Percentiles rank a stretch among this genome's conserved stretches.
These are phyloP conservation scores for Poecilia gillii DNA, from an alignment of 2,797 vertebrate species.

Conservation along the genomic window DNA sequence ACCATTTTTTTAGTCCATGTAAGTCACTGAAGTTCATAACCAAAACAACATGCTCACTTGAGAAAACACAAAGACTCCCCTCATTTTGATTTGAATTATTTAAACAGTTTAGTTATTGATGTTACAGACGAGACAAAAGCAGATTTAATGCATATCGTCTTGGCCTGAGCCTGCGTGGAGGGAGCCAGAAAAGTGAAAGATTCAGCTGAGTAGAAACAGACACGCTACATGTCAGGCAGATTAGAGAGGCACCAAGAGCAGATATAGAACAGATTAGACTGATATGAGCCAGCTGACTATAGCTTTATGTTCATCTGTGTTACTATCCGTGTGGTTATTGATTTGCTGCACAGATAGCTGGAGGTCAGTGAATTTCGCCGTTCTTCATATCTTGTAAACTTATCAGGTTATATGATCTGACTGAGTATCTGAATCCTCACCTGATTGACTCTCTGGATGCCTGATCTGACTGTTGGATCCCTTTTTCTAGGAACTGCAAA, in stretches of 20 bases:
- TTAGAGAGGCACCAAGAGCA: slow-evolving; percentile 41
- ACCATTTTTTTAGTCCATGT: background rate
- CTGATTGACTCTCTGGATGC: background rate
- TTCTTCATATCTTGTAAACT: background rate
- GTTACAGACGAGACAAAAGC: background rate
- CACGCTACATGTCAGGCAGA: slow-evolving; percentile 34
- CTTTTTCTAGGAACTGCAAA: background rate
- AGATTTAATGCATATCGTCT: background rate
- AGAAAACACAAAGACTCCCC: background rate
- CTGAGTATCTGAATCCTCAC: background rate
- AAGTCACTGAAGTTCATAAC: background rate
- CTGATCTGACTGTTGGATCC: background rate
- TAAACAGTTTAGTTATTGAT: background rate
- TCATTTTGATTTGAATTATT: background rate
- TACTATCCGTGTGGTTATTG: background rate
- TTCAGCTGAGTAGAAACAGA: slow-evolving; percentile 29
- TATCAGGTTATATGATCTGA: background rate
- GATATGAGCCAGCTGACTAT: slow-evolving; percentile 58
- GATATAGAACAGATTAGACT: slow-evolving; percentile 48
- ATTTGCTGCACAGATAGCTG: background rate
- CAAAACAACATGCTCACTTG: background rate
- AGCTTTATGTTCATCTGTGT: slow-evolving; percentile 13
- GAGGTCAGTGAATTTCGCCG: background rate
- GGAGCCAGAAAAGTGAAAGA: slow-evolving; percentile 1
- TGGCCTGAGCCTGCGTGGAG: background rate